Percentiles rank a stretch among this genome's conserved stretches.
Conservation (phyloP, 2,113 vertebrate species). For the Thermophis baileyi region DNA sequence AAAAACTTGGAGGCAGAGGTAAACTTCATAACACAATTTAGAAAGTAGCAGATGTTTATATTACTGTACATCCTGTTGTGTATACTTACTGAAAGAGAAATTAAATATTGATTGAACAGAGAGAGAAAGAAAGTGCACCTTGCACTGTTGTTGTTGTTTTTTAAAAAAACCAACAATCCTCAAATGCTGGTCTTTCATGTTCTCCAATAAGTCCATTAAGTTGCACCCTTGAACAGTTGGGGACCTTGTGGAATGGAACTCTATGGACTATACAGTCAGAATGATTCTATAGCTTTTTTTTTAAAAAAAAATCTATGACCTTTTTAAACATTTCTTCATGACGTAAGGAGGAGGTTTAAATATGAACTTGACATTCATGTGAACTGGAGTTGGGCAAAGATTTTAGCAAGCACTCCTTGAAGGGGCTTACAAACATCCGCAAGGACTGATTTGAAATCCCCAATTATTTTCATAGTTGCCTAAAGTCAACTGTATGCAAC, state of each 20-base stretch:
- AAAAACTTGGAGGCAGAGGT: neutral
- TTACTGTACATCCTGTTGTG: neutral
- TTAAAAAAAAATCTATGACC: neutral
- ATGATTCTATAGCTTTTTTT: neutral
- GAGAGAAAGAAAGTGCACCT: neutral
- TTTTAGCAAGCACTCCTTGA: neutral
- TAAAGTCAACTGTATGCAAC: neutral
- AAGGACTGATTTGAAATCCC: neutral
- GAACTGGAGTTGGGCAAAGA: neutral
- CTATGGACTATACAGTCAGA: neutral
- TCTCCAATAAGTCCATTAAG: neutral
- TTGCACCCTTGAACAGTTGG: neutral
- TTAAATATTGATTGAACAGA: neutral
- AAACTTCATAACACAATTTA: neutral
- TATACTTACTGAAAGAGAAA: neutral
- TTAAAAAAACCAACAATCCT: neutral
- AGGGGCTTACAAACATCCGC: neutral
- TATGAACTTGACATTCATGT: too few species aligned
- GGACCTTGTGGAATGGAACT: too few species aligned
- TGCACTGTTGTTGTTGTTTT: neutral
- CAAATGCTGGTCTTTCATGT: neutral
- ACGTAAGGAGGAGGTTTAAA: neutral
- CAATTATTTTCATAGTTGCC: neutral
- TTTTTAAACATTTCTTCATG: neutral
- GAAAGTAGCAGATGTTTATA: neutral